Base-by-base conservation (phyloP, 2,797 vertebrate species). In the Rhinichthys osculus region DNA sequence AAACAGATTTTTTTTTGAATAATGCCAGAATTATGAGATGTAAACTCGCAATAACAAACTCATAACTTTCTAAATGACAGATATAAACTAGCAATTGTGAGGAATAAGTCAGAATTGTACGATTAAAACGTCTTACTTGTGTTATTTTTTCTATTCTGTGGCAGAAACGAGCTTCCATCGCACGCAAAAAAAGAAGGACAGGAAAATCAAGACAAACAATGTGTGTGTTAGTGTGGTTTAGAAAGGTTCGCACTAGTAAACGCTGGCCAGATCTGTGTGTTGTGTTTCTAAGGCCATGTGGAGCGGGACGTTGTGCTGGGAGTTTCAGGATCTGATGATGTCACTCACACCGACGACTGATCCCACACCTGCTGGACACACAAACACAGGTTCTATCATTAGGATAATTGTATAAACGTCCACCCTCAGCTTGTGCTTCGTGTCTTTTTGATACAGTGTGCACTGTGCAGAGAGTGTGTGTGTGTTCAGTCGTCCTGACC, bases 321-420 rank as follows among this genome's bases (percentile, higher is more conserved):
- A 64, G 78, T 83, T 66, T 84, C 50, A 33, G 21, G 70, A 81
- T 87, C 30, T 74, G 64, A 67, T n/a, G 62, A 57, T 64, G 59
- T 74, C 81, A 88, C 92, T 97, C 96, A 99, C 90, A 99, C 98
- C 82, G 98, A 99, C 86, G 98, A 99, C 90, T 99, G 98, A 95
- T 99, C 98, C 98, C 98, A 99, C 81, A 99, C 97, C 98, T 99
- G 93, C 62, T 83, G 86, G 54, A 88, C 54, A 13, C 47, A 82
- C 40, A 64, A 11, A 89, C 44, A 85, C 21, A 50, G 47, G 47
- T 16, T 16, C 14, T 50, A 50, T 1, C 5, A 50, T 50, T 16
- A 50, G 14, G 1, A 17, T 16, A 50, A 50, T 50, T 50, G 14
- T 47, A 5, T 14, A 16, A 47, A 47, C 47, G 5, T 50, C 14